Evolutionary conservation across 1,140 invertebrate genomes (phyloP), one percentile per base, ranked within the genome.

Genomic region (Acromyrmex echinatior): DNA sequence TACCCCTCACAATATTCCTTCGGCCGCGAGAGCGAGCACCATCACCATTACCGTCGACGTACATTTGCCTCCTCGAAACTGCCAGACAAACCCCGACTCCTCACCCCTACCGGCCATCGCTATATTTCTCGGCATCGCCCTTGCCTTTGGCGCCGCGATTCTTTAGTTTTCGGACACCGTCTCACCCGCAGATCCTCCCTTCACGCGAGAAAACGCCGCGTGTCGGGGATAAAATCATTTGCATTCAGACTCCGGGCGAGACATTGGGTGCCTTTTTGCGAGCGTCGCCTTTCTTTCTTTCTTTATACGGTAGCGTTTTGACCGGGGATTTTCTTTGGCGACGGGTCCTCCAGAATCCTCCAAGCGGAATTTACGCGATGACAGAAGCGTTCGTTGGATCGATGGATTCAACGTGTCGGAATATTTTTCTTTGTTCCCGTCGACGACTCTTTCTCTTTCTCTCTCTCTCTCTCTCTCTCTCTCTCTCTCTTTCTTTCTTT

Each of bases 121-220:
- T 79, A 78, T 91, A 91, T 91, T 89, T 91, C 90, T 82, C 70
- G 79, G 21, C 58, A 65, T 90, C 84, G 74, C 56, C 39, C 87
- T 91, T 58, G 90, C 90, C 79, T 85, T 87, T 87, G 90, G 90
- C 90, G 87, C 90, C 87, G 49, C 71, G 71, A 80, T 87, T 91
- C 85, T 73, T 87, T 87, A 85, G 78, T 86, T 89, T 91, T 88
- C 77, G 78, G 77, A 88, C 71, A 68, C 21, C 51, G 63, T 78
- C 51, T 51, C 45, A 21, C 62, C 56, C 49, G 21, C 25, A 65
- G 18, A 25, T 76, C 14, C 21, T 39, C 51, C 9, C 51, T 53
- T n/a, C 18, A 21, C 28, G 60, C 58, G 21, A 21, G 35, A 62
- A 70, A 73, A 66, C 63, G 21, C 31, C 51, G 63, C 79, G 70